Conservation (phyloP, 2,888 invertebrate genomes). For the Orchesellides sinensis region DNA sequence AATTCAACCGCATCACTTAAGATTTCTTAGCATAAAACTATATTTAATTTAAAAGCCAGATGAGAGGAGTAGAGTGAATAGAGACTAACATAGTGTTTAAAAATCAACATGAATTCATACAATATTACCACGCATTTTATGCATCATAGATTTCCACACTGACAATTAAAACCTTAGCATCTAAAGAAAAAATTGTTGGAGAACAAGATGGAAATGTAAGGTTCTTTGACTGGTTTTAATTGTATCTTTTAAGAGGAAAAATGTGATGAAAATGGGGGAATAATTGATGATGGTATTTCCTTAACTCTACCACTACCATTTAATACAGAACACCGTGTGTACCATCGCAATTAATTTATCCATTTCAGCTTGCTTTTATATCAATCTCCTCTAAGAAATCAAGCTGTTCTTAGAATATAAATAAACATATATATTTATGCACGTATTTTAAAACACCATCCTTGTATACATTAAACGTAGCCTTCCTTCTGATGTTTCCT, state of each 20-base stretch:
- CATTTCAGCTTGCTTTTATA: slow-evolving; percentile 19
- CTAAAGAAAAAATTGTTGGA: slow-evolving; percentile 27
- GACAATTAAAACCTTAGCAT: slow-evolving; percentile 38
- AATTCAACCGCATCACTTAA: slow-evolving; percentile 17
- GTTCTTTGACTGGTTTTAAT: slow-evolving; percentile 64
- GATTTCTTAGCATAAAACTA: slow-evolving; percentile 9
- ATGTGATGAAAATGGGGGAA: slow-evolving; percentile 67
- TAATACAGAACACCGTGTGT: slow-evolving; percentile 14
- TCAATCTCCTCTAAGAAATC: slow-evolving; percentile 56
- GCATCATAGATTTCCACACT: slow-evolving; percentile 23
- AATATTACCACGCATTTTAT: slow-evolving; percentile 36
- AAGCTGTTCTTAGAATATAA: slow-evolving; percentile 8
- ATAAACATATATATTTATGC: background rate
- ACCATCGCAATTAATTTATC: slow-evolving; percentile 17
- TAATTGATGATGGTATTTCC: slow-evolving; percentile 60
- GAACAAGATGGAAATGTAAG: slow-evolving; percentile 55
- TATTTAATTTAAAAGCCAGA: slow-evolving; percentile 3
- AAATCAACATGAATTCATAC: slow-evolving; percentile 39
- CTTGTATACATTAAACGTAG: background rate
- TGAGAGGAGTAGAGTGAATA: background rate
- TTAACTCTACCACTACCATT: slow-evolving; percentile 43
- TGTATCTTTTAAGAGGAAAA: slow-evolving; percentile 61
- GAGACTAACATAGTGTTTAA: slow-evolving; percentile 11
- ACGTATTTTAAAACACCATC: background rate
- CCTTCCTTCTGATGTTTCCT: background rate